Percentiles rank a stretch among this genome's conserved stretches.
These are phyloP conservation scores for Andrena bicolor DNA, from an alignment of 2,888 invertebrate genomes.

Conservation along the genomic window DNA sequence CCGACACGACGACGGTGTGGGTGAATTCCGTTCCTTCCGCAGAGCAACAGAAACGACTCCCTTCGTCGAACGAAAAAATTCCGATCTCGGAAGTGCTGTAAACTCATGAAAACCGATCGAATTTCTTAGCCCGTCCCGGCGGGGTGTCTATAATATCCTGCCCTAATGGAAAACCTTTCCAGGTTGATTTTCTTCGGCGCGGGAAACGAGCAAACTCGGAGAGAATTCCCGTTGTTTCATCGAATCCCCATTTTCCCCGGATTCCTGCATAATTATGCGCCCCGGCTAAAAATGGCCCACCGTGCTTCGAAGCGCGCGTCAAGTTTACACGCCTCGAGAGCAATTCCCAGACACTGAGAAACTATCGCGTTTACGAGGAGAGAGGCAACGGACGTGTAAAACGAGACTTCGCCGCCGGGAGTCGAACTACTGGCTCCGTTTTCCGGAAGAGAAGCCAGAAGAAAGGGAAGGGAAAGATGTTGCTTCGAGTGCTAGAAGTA, in stretches of 20 bases:
- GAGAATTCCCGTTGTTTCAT: conserved; percentile 55
- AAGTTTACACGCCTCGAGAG: conserved; percentile 24
- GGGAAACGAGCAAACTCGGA: conserved; percentile 68
- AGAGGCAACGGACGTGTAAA: conserved; percentile 14
- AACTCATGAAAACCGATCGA: conserved; percentile 53
- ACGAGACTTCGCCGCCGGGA: conserved; percentile 46
- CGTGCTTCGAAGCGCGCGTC: conserved; percentile 1
- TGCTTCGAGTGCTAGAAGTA: not conserved
- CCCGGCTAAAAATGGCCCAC: conserved; percentile 39
- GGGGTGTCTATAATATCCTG: conserved; percentile 40
- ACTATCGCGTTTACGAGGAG: conserved; percentile 4
- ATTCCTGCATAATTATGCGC: conserved; percentile 50
- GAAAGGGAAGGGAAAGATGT: not conserved
- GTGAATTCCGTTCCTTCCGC: no score
- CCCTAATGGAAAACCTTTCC: conserved; percentile 58
- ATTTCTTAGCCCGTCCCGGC: conserved; percentile 34
- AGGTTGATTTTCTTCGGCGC: conserved; percentile 56
- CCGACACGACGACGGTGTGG: no score
- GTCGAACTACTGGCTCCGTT: conserved; percentile 70
- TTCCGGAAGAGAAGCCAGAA: not conserved
- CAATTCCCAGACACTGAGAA: conserved; percentile 21
- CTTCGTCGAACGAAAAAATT: conserved; percentile 17
- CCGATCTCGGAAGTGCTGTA: conserved; percentile 42
- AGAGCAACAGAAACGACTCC: conserved; percentile 7
- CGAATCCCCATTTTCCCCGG: conserved; percentile 40